Base-by-base conservation (phyloP, 2,797 vertebrate species). In the Crenuchus spilurus region DNA sequence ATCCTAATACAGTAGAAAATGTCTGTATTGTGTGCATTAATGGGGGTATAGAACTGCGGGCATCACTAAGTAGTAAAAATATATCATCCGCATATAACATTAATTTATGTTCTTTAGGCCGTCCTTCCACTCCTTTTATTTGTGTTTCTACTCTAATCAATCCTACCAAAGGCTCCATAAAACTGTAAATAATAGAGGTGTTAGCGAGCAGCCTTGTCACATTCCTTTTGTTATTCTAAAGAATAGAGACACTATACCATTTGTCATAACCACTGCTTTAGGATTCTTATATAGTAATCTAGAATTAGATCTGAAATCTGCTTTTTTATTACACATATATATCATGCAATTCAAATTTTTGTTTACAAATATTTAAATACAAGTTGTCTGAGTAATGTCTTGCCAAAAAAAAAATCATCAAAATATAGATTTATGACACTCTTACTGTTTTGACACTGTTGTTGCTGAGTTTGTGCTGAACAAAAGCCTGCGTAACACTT, bases 241-340 rank as follows among this genome's bases (percentile, higher is more conserved):
- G 8, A 33, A 9, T 1, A 16, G 4, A 10, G 68, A 70, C 2
- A 58, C 1, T 54, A 70, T 33, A 42, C 6, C 26, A n/a, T 69
- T 69, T 41, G 14, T 69, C 13, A 35, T 13, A 31, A 70, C 41
- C 5, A n/a, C 6, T 13, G 67, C 28, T 1, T 44, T 70, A 11
- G 52, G 39, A 1, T 57, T 42, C 8, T 31, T 44, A 31, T 70
- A 58, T 16, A 58, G 11, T 8, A 70, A 16, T 44, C 31, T 63
- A 28, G 68, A 57, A 7, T 41, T 70, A 1, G 66, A 18, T 20
- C 51, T 64, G 52, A 68, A 68, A 42, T 72, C 58, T 24, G 48
- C 52, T 22, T 75, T 75, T 54, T 11, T 54, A 18, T 72, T 72
- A 5, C n/a, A n/a, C n/a, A n/a, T 52, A 75, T 26, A 70, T 60